Base-by-base conservation (phyloP, 2,113 vertebrate species). In the Toxostoma redivivum region DNA sequence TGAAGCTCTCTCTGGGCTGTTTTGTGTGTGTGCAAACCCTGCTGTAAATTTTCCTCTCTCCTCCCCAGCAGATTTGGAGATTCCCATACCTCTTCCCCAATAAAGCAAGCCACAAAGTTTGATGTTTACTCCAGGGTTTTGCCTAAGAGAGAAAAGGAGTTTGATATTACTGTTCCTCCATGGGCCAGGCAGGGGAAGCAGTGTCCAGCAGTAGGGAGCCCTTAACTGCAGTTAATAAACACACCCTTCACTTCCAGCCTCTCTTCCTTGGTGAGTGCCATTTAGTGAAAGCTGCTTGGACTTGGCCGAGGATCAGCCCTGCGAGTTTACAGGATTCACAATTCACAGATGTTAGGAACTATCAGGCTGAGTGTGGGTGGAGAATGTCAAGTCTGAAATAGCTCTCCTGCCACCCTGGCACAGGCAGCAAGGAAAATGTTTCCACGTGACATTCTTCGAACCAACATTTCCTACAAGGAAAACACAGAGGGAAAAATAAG, bases 321-420 rank as follows among this genome's bases (percentile, higher is more conserved):
- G 72, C 58, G 30, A 97, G 95, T 97, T 97, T 95, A 94, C 89
- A 93, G 97, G 95, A 97, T 97, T 97, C 98, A 98, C 98, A 98
- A 98, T 98, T 98, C 98, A 98, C 98, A 98, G 98, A 99, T 98
- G 98, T 98, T 98, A 97, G 96, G 96, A 97, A 91, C 97, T 97
- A 97, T 98, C 95, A 84, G 97, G 87, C 97, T 94, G 97, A 97
- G 98, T 96, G 98, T 98, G 97, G 97, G 98, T 97, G 96, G 97
- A 96, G 97, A 98, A 98, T 98, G 98, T 98, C 97, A 97, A 97
- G 98, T 97, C 98, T 98, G 98, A 98, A 99, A 99, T 98, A 98
- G 97, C 98, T 98, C 96, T 97, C 82, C 94, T 98, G 98, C 97
- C 86, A 97, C 96, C 87, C 97, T 97, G 97, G 97, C 97, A 98